phyloP scores from a whole-genome alignment of 1,140 invertebrate genomes.

The Habropoda laboriosa region DNA sequence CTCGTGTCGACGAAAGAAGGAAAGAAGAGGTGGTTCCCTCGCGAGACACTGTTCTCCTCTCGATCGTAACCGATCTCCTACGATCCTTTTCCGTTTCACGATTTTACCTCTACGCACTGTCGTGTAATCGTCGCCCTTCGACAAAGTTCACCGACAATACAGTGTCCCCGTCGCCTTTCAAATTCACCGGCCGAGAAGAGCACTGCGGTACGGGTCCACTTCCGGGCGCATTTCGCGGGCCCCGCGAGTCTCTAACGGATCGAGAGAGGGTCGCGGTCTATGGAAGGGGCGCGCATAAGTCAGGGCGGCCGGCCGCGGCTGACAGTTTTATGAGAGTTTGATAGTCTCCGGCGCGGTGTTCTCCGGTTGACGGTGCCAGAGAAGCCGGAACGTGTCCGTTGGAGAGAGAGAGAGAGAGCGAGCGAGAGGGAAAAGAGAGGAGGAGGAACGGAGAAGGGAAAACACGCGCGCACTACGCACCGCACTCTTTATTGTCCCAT shows the following conservation, averaged over 20 bases:
- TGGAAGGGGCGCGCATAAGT: constrained; percentile 79
- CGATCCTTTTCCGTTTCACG: constrained; percentile 14
- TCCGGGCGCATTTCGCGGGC: not conserved
- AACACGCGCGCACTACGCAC: constrained; percentile 78
- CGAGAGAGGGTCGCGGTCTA: not conserved
- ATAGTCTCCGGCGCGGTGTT: constrained; percentile 74
- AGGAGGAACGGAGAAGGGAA: constrained; percentile 40
- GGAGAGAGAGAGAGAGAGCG: constrained; percentile 57
- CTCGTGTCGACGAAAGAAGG: constrained; percentile 56
- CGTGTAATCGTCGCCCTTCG: too few relatives aligned
- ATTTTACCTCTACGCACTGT: not conserved
- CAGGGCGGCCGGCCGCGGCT: constrained; percentile 77
- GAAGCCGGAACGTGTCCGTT: constrained; percentile 50
- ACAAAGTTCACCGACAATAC: not conserved
- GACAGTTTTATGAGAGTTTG: constrained; percentile 83
- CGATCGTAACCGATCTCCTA: constrained; percentile 38
- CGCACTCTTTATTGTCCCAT: constrained; percentile 81
- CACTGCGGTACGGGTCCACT: constrained; percentile 19
- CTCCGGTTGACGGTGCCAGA: constrained; percentile 59
- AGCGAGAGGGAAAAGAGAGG: not conserved
- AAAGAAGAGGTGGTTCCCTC: constrained; percentile 51
- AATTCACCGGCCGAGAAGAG: not conserved
- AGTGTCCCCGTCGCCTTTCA: constrained; percentile 4
- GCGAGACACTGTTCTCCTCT: constrained; percentile 19
- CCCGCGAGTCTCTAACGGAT: not conserved